These are phyloP conservation scores for Pelecanoides urinatrix DNA, from an alignment of 2,113 vertebrate genomes.

Conservation along the genomic window DNA sequence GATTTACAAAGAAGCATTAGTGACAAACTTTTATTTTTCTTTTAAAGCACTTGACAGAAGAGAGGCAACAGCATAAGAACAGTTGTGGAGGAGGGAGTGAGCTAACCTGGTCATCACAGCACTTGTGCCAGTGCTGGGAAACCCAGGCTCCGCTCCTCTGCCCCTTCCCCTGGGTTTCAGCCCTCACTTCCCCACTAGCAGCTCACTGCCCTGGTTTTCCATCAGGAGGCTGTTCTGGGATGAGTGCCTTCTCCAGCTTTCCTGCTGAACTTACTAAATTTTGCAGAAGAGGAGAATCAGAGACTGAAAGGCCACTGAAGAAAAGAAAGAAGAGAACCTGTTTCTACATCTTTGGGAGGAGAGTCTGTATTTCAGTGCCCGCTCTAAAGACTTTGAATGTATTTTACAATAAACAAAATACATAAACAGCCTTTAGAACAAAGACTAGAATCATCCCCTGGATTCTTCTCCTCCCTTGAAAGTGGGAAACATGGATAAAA, in stretches of 20 bases:
- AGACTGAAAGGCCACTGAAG: background rate
- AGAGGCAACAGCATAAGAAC: background rate
- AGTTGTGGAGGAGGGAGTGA: background rate
- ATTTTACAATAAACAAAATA: background rate
- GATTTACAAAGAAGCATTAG: background rate
- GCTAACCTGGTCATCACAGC: background rate
- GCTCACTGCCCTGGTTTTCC: background rate
- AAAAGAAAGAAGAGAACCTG: background rate
- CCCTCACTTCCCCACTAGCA: background rate
- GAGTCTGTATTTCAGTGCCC: accelerated
- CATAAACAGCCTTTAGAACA: background rate
- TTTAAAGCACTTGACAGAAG: background rate
- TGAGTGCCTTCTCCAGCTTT: background rate
- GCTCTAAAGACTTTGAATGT: background rate
- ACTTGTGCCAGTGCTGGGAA: background rate
- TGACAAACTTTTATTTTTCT: background rate
- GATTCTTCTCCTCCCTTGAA: background rate
- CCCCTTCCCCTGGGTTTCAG: background rate
- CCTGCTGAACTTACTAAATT: background rate
- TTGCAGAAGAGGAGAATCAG: background rate
- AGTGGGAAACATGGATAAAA: background rate
- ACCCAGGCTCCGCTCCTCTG: accelerated
- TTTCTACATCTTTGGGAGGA: background rate
- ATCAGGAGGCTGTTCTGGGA: background rate
- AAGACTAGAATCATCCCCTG: background rate